Evolutionary conservation across 2,797 vertebrate species (phyloP).

Genomic region (Vespertilio murinus): DNA sequence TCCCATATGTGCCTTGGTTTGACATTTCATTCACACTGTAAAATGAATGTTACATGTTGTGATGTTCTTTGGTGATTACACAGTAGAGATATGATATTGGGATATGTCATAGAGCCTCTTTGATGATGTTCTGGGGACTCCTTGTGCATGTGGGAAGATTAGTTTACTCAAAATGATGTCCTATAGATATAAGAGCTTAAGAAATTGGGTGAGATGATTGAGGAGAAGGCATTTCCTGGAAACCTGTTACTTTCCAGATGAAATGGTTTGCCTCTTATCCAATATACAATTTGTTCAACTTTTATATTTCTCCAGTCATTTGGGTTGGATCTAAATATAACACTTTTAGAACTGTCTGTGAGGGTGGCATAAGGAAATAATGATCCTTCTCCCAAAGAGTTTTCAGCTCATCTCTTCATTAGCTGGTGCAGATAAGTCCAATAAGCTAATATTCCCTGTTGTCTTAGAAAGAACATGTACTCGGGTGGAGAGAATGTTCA

Average conservation of each 20-base stretch:
- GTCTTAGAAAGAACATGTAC: slow-evolving; percentile 95
- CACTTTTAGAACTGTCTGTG: background rate
- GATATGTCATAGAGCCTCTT: background rate
- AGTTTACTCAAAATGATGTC: background rate
- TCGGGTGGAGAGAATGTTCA: slow-evolving; percentile 92
- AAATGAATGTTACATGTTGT: background rate
- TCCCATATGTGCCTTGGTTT: background rate
- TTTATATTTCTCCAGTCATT: background rate
- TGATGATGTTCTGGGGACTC: background rate
- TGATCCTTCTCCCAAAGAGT: background rate
- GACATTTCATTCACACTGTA: background rate
- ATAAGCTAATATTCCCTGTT: background rate
- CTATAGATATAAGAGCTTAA: background rate
- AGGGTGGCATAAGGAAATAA: background rate
- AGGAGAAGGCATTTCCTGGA: slow-evolving; percentile 3
- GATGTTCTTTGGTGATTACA: slow-evolving; percentile 4
- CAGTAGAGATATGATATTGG: background rate
- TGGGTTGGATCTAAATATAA: background rate
- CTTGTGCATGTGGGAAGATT: background rate
- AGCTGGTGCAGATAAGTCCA: background rate
- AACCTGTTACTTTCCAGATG: background rate
- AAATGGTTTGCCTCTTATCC: background rate
- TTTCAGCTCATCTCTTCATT: background rate
- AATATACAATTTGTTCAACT: background rate
- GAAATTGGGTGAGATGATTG: background rate